phyloP scores from a whole-genome alignment of 2,797 vertebrate species.

The Diceros bicornis region DNA sequence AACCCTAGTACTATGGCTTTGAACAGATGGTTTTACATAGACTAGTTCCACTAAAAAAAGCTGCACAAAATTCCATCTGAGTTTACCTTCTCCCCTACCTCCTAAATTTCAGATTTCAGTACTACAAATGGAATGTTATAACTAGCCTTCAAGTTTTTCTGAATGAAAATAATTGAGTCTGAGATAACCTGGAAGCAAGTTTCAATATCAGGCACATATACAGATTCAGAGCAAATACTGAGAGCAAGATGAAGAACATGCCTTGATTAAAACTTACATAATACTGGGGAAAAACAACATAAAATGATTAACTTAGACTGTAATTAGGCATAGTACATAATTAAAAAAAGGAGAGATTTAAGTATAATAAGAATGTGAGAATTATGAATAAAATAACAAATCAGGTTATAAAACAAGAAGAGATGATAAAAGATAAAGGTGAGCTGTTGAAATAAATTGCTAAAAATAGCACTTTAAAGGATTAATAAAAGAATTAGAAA shows the following conservation, averaged over 20 bases:
- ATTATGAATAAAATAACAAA: neutral
- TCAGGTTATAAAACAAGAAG: neutral
- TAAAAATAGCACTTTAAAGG: neutral
- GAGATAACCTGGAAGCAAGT: neutral
- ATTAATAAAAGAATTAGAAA: constrained; percentile 14
- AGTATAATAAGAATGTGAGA: neutral
- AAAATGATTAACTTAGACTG: neutral
- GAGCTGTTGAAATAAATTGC: neutral
- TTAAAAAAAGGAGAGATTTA: neutral
- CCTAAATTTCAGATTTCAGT: neutral
- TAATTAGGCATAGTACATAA: neutral
- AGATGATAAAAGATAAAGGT: neutral
- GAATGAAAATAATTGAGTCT: neutral
- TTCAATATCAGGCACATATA: neutral
- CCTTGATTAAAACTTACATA: neutral
- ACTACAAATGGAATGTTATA: neutral
- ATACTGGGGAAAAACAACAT: neutral
- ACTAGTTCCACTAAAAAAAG: neutral
- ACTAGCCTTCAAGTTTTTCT: neutral
- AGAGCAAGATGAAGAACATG: neutral
- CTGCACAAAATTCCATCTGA: neutral
- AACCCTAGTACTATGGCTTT: neutral
- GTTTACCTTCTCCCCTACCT: neutral
- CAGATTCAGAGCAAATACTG: neutral
- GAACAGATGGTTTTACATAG: neutral